Base-by-base conservation (phyloP, 2,888 invertebrate genomes). In the Bombyx huttoni region DNA sequence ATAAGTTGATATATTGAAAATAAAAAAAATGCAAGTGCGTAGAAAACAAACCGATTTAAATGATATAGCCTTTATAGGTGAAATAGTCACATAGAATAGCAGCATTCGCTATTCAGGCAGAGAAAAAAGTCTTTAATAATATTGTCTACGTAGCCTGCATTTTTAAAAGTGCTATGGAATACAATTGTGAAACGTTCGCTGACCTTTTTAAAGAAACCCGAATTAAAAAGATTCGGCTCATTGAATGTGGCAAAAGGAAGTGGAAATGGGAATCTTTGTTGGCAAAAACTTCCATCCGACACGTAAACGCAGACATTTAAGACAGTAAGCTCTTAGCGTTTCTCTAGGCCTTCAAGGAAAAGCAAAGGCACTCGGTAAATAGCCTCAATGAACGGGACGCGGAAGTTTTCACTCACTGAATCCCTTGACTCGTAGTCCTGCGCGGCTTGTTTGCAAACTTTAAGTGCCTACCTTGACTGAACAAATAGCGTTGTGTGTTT, bases 301-400 rank as follows among this genome's bases (percentile, higher is more conserved):
- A 63, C 57, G 63, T 58, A 58, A 59, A 58, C 60, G 60, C 52
- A 57, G 52, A 56, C 64, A 40, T 40, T 58, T 51, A 24, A 59
- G 62, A 54, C 56, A 55, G 54, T 59, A 59, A 65, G 64, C 62
- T 70, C 70, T 61, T 56, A 68, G 68, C 68, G 65, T 53, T 58
- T 65, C 73, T 69, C 67, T 60, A 57, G 71, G 71, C 67, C 60
- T 66, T 67, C 65, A 66, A 65, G 65, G 63, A 67, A 74, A 64
- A 64, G 70, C 63, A 65, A 68, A 64, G 60, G 68, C 70, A 68
- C 68, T 72, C 57, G 54, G 70, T 64, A 75, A 76, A 76, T 71
- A 75, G 64, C 65, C 66, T 71, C 68, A 67, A 70, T 65, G 67
- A 50, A 63, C 50, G 40, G 50, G 35, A 40, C 40, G 57, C 63